These are phyloP conservation scores for Phyllotis vaccarum DNA, from an alignment of 2,797 vertebrate genomes.

Conservation along the genomic window DNA sequence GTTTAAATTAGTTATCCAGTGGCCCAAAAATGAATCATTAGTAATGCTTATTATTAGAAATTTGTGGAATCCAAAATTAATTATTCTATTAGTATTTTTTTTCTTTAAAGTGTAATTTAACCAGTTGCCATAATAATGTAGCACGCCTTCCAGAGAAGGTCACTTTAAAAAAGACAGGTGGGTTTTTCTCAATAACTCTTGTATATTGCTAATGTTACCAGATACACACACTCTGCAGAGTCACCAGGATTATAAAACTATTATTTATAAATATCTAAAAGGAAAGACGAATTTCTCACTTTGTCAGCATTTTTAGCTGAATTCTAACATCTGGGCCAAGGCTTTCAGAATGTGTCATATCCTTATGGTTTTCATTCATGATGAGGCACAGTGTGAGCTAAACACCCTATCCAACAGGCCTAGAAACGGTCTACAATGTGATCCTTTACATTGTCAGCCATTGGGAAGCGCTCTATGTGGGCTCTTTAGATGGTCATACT, in stretches of 20 bases:
- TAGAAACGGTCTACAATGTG: background rate
- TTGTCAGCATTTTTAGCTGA: background rate
- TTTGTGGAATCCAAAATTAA: conserved; percentile 75
- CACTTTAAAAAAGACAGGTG: conserved; percentile 42
- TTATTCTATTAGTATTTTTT: conserved; percentile 76
- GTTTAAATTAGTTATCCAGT: conserved; percentile 76
- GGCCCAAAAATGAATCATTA: conserved; percentile 73
- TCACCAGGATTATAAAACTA: background rate
- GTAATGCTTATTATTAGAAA: conserved; percentile 82
- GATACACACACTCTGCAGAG: background rate
- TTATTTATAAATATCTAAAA: background rate
- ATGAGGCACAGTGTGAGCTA: background rate
- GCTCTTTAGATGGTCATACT: background rate
- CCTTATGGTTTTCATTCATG: background rate
- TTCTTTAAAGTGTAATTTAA: conserved; percentile 79
- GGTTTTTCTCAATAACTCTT: background rate
- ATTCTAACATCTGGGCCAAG: background rate
- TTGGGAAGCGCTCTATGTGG: background rate
- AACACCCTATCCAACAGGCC: no score
- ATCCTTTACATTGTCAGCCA: background rate
- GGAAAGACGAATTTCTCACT: conserved; percentile 5
- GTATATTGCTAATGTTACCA: background rate
- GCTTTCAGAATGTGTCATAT: background rate
- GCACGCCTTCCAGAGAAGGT: conserved; percentile 64
- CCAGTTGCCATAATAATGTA: conserved; percentile 60